Evolutionary conservation across 1,140 invertebrate genomes (phyloP), one percentile per base, ranked within the genome.

Genomic region (Drosophila pseudoananassae): DNA sequence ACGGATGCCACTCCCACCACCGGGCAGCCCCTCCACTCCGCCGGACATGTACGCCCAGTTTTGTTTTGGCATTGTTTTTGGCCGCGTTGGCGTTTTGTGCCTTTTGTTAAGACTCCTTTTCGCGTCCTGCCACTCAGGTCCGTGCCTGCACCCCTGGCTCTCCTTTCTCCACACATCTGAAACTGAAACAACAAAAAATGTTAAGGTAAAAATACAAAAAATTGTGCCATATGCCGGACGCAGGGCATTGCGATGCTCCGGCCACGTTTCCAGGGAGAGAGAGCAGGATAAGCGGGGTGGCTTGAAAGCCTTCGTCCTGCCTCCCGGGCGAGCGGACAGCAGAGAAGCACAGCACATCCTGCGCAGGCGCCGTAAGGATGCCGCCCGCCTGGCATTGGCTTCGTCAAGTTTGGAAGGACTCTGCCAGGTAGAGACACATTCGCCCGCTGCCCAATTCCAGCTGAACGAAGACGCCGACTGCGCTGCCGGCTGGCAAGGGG

Each of bases 181-280:
- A n/a, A 23, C 33, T 36, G 14, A 7, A 29, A 45, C 14, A 27
- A 68, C 31, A 40, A 38, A 50, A 40, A 60, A 27, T 14, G 51
- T 46, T 17, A 50, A 61, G 17, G 27, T 52, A 60, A 14, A 54
- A 47, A 40, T 46, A 52, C n/a, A 45, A 51, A 85, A 87, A 87
- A 88, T 88, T 88, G 84, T 88, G 83, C 83, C 83, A 89, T 88
- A 88, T 88, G 83, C 76, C 57, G 78, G 74, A 75, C 74, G 59
- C 57, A 47, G 65, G 58, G 76, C 81, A 84, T 84, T 76, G 68
- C 81, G 64, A 81, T 85, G 77, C 69, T 84, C 43, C 43, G 27
- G 7, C 47, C 5, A 40, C n/a, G 17, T 12, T 17, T 43, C n/a
- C 40, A 15, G n/a, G 40, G 12, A 36, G 33, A 36, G 33, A 36